Percentiles rank a stretch among this genome's conserved stretches.
Conservation (phyloP, 2,797 vertebrate genomes). For the Danionella dracula region DNA sequence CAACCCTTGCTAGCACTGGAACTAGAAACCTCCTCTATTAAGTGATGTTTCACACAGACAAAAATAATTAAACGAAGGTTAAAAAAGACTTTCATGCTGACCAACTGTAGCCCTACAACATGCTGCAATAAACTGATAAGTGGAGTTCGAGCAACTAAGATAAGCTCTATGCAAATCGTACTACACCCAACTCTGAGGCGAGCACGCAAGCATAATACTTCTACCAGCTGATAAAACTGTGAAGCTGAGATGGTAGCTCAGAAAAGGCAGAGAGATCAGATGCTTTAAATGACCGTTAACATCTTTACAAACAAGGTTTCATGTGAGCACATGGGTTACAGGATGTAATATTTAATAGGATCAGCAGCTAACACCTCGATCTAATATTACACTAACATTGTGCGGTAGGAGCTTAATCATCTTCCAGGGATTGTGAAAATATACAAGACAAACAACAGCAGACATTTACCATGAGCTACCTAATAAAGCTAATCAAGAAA, state of each 20-base stretch:
- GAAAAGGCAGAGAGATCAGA: constrained; percentile 19
- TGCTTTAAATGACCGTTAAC: not conserved
- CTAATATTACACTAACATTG: constrained; percentile 7
- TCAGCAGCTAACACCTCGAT: not conserved
- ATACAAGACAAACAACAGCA: not conserved
- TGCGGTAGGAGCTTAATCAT: not conserved
- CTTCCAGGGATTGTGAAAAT: constrained; percentile 1
- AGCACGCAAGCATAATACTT: not conserved
- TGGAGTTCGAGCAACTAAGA: not conserved
- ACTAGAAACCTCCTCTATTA: too few relatives aligned
- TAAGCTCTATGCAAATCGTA: constrained; percentile 1
- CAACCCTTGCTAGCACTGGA: too few relatives aligned
- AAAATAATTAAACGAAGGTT: not conserved
- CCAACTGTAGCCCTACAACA: not conserved
- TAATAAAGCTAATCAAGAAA: too few relatives aligned
- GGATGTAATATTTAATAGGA: constrained; percentile 5
- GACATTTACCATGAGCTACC: too few relatives aligned
- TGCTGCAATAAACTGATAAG: constrained; percentile 18
- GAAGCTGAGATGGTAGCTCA: not conserved
- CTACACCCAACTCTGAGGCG: not conserved
- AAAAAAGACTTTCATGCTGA: too few relatives aligned
- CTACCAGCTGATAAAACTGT: not conserved
- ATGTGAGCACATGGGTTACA: not conserved
- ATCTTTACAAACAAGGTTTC: constrained; percentile 1
- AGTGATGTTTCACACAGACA: not conserved